Evolutionary conservation across 1,140 invertebrate genomes (phyloP).

Genomic region (Glossosoma conforme): DNA sequence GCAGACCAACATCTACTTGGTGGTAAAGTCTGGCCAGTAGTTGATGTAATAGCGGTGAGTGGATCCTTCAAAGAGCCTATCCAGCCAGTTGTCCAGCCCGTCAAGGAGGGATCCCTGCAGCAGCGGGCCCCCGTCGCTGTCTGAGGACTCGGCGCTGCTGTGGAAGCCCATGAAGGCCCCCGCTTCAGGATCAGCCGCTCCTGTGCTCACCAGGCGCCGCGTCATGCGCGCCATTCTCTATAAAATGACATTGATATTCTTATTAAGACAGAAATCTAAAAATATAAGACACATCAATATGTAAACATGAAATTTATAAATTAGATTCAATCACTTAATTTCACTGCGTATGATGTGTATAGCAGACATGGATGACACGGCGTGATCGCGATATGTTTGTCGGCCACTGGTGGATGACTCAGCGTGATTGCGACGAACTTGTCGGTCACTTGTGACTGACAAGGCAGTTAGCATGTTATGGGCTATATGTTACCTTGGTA

Average conservation of each 20-base stretch:
- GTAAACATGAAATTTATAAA: neutral
- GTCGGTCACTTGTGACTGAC: constrained; percentile 1
- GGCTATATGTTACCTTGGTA: constrained; percentile 56
- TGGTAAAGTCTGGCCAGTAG: constrained; percentile 92
- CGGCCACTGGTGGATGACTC: no score
- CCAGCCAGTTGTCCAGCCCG: constrained; percentile 92
- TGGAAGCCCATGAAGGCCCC: constrained; percentile 78
- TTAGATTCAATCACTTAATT: no score
- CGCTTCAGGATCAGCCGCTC: constrained; percentile 63
- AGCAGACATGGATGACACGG: no score
- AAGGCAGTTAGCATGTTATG: neutral
- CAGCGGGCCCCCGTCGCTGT: constrained; percentile 39
- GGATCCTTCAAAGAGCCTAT: constrained; percentile 91
- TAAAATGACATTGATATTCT: constrained; percentile 12
- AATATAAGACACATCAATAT: neutral
- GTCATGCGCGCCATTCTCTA: constrained; percentile 63
- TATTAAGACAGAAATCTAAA: constrained; percentile 2
- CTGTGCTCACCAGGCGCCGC: constrained; percentile 48
- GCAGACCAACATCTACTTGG: constrained; percentile 56
- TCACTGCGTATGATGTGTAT: no score
- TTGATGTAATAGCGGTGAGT: constrained; percentile 93
- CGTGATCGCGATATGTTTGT: no score
- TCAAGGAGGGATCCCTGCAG: constrained; percentile 71
- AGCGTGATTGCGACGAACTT: no score
- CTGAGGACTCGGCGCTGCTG: constrained; percentile 65